phyloP scores from a whole-genome alignment of 2,797 vertebrate species.

The Ceryle rudis region DNA sequence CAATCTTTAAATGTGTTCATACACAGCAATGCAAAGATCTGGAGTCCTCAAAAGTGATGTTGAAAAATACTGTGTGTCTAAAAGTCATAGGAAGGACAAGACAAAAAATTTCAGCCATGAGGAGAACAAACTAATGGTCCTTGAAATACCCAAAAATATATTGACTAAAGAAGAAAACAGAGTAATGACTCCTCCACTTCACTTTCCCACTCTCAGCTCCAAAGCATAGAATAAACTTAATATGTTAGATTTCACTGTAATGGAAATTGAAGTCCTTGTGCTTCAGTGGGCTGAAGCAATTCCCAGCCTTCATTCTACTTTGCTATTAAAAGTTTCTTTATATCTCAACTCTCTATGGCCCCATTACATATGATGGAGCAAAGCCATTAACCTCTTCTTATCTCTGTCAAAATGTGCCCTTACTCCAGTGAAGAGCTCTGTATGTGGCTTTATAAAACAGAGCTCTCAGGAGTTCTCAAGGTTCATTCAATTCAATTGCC shows the following conservation, averaged over 20 bases:
- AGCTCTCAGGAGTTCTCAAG: background rate
- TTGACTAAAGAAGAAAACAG: background rate
- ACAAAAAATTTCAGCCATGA: background rate
- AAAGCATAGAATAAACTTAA: background rate
- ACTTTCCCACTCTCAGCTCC: background rate
- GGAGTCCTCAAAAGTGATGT: background rate
- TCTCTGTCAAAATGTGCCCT: background rate
- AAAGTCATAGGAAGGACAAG: background rate
- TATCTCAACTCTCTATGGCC: background rate
- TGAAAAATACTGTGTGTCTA: background rate
- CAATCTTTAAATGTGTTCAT: background rate
- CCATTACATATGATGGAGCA: background rate
- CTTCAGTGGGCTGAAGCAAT: background rate
- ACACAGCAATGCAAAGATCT: background rate
- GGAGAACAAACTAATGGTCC: background rate
- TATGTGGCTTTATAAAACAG: background rate
- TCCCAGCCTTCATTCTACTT: background rate
- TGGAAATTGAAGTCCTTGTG: background rate
- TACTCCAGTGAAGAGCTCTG: background rate
- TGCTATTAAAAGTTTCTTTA: background rate
- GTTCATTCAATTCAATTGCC: background rate
- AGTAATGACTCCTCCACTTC: background rate
- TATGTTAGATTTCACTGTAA: background rate
- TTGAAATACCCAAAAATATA: background rate
- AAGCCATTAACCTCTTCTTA: background rate